phyloP scores from a whole-genome alignment of 2,113 vertebrate genomes.

The Serinus canaria region DNA sequence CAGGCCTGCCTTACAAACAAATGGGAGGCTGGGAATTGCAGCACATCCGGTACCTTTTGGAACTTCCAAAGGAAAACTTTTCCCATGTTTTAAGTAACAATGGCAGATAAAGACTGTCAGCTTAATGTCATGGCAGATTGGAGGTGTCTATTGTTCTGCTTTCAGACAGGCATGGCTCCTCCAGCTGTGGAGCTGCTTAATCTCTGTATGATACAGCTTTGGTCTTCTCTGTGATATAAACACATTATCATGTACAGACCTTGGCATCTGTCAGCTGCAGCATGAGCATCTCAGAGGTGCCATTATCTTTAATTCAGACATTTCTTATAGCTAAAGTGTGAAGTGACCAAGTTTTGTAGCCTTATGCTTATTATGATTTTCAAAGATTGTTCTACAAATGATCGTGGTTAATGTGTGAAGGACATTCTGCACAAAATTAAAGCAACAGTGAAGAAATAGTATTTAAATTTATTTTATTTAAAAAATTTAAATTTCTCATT shows the following conservation, averaged over 20 bases:
- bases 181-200: constrained; percentile 60
- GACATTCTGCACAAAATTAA: not conserved
- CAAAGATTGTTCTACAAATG: not conserved
- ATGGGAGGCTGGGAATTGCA: constrained; percentile 69
- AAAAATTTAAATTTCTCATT: not conserved
- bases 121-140: constrained; percentile 68
- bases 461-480: not conserved
- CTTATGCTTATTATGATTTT: not conserved
- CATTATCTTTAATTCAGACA: constrained; percentile 26
- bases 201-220: constrained; percentile 44
- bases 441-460: not conserved
- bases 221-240: constrained; percentile 44
- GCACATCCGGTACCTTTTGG: constrained; percentile 70
- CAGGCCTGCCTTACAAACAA: constrained; percentile 50
- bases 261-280: constrained; percentile 25
- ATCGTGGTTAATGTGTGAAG: not conserved
- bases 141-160: constrained; percentile 69
- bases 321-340: not conserved
- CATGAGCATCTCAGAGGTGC: constrained; percentile 15
- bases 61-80: constrained; percentile 67
- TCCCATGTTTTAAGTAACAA: constrained; percentile 78
- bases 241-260: constrained; percentile 48
- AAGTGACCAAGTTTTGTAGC: not conserved
- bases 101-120: constrained; percentile 75
- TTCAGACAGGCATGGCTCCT: constrained; percentile 57